Evolutionary conservation across 37 sponge, comb jelly and placozoan genomes (phyloP), one percentile per base, ranked within the genome.

Genomic region (Cliona cf. orientalis): DNA sequence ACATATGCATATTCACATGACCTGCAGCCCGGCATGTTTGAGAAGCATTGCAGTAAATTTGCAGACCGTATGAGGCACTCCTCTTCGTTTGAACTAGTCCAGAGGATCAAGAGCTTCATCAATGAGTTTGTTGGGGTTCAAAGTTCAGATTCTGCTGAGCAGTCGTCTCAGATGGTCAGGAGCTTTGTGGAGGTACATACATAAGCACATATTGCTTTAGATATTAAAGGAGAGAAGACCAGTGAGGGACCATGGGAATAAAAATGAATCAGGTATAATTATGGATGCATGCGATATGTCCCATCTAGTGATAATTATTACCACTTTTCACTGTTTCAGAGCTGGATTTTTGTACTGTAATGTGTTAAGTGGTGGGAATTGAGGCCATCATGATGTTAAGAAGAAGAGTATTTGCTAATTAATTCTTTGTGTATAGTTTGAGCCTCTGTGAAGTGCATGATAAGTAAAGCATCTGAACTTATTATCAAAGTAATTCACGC

Each of bases 1-100:
- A n/a, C n/a, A n/a, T n/a, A n/a, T n/a, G n/a, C n/a, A n/a, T n/a
- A n/a, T 49, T 49, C 9, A 49, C 9, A 14, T 49, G 53, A 33
- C 39, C 5, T 71, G 11, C 66, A 89, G 89, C 79, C 64, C 22
- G 72, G 7, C 5, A 42, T 23, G 34, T 78, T 63, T 61, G 62
- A 60, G 31, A 55, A 33, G 2, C 65, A 82, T 6, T 82, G 89
- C 44, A 65, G 58, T 17, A 61, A 59, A 23, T 90, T 90, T 39
- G 63, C 85, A 32, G 91, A 90, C 14, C 55, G 80, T 0, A 90
- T 90, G 91, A 66, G 85, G n/a, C 91, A 90, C 35, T 32, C 36
- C 39, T 75, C 79, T 35, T 64, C 80, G 11, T 90, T 58, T 38
- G 76, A 79, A 14, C 77, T 84, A 26, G 91, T 90, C 33, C 79